These are phyloP conservation scores for Caenorhabditis sinica DNA, from an alignment of 2,888 invertebrate species.

Conservation along the genomic window DNA sequence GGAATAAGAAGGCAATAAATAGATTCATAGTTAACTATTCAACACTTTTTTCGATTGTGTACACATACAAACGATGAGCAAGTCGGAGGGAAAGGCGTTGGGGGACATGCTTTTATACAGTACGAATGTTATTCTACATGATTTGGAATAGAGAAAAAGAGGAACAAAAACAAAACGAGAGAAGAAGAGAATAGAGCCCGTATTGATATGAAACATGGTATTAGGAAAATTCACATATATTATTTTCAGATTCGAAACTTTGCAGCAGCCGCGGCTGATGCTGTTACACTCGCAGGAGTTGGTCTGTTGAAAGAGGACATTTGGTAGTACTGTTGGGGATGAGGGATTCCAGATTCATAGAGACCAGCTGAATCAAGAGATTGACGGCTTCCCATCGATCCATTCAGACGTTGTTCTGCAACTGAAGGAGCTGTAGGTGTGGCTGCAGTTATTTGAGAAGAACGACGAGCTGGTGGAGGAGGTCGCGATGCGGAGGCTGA, in stretches of 20 bases:
- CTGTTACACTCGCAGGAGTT: background rate
- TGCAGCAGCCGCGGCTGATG: constrained; percentile 48
- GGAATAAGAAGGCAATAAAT: background rate
- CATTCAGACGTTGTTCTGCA: constrained; percentile 74
- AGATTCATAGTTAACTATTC: constrained; percentile 30
- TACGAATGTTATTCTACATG: constrained; percentile 49
- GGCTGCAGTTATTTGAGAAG: constrained; percentile 83
- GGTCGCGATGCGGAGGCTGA: constrained; percentile 84
- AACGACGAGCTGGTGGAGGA: constrained; percentile 84
- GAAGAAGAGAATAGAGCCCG: constrained; percentile 25
- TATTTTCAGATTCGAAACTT: constrained; percentile 51
- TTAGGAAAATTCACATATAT: background rate
- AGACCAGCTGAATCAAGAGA: constrained; percentile 70
- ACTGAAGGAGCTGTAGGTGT: constrained; percentile 82
- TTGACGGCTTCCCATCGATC: constrained; percentile 72
- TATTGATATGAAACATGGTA: constrained; percentile 32
- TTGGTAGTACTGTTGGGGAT: constrained; percentile 55
- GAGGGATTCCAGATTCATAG: constrained; percentile 51
- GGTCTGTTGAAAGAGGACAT: constrained; percentile 53
- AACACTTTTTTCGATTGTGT: background rate
- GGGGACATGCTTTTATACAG: constrained; percentile 46
- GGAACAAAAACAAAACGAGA: constrained; percentile 7
- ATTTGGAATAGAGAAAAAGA: background rate
- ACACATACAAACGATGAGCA: constrained; percentile 35
- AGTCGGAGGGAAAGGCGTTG: constrained; percentile 18